Evolutionary conservation across 2,888 invertebrate genomes (phyloP), one percentile per base, ranked within the genome.

Genomic region (Melikaiella ostensackeni): DNA sequence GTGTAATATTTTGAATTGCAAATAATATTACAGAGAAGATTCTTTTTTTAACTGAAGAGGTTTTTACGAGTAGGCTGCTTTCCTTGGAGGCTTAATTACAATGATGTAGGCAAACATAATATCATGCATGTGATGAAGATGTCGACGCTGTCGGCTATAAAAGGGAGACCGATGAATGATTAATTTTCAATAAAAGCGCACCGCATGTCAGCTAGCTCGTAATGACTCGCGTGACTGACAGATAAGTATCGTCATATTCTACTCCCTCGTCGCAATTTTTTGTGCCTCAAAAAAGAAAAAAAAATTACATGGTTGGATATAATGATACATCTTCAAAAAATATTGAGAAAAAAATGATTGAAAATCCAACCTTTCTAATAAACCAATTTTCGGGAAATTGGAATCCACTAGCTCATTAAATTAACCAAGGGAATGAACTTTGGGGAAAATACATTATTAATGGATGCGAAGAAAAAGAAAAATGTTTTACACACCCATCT

Each of bases 161-260:
- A 70, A 70, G 70, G 30, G 33, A 30, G 13, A 50, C 50, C 30
- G 70, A 70, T 50, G 70, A 70, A 50, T 70, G 70, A 70, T 70
- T 50, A 50, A 70, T 70, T 70, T 70, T 70, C 70, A 70, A 50
- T 70, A 70, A 50, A 70, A 70, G 70, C 70, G 70, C n/a, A 70
- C 30, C 7, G n/a, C 6, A 30, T 27, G 70, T n/a, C 50, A 30
- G 30, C 70, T 33, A 70, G 30, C 70, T 50, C n/a, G 50, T 33
- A 70, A 70, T 70, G n/a, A 70, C 46, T 46, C 46, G 3, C 11
- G 4, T 30, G 50, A 50, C 30, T 46, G 70, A 70, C 70, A 70
- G 50, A 50, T 33, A 70, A 50, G 46, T 50, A 9, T 70, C 46
- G 46, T 16, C 46, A 66, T 66, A 66, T 66, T 50, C 19, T 46